Evolutionary conservation across 1,140 invertebrate genomes (phyloP).

Genomic region (Mya arenaria): DNA sequence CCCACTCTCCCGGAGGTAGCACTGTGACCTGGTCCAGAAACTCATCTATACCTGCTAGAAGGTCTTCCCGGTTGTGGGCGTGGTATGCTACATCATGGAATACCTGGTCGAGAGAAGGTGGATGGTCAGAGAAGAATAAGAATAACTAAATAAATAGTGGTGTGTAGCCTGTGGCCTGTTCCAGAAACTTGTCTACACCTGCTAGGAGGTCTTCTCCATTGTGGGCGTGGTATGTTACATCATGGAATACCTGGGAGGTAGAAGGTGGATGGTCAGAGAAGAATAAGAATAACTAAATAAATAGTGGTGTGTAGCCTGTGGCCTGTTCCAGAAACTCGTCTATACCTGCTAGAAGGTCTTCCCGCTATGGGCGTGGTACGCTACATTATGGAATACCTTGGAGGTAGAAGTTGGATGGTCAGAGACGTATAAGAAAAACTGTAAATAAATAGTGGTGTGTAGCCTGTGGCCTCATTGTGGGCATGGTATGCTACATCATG

Average conservation of each 20-base stretch:
- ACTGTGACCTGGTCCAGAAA: slow-evolving; percentile 97
- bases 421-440: not conserved
- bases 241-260: slow-evolving; percentile 88
- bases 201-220: slow-evolving; percentile 91
- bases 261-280: not conserved
- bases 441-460: no score
- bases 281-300: not conserved
- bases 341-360: slow-evolving; percentile 94
- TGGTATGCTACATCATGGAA: slow-evolving; percentile 97
- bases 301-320: no score
- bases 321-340: slow-evolving; percentile 98
- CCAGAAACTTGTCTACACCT: slow-evolving; percentile 96
- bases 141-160: not conserved
- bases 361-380: slow-evolving; percentile 93
- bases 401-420: slow-evolving; percentile 17
- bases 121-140: not conserved
- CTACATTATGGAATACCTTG: slow-evolving; percentile 93
- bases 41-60: slow-evolving; percentile 96
- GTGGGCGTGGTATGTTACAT: slow-evolving; percentile 93
- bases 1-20: slow-evolving; percentile 96
- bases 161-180: no score
- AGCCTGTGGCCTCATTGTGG: slow-evolving; percentile 89
- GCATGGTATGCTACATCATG: slow-evolving; percentile 95
- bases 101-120: slow-evolving; percentile 80
- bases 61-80: slow-evolving; percentile 90